Evolutionary conservation across 2,113 vertebrate species (phyloP).

Genomic region (Fulmarus glacialis): DNA sequence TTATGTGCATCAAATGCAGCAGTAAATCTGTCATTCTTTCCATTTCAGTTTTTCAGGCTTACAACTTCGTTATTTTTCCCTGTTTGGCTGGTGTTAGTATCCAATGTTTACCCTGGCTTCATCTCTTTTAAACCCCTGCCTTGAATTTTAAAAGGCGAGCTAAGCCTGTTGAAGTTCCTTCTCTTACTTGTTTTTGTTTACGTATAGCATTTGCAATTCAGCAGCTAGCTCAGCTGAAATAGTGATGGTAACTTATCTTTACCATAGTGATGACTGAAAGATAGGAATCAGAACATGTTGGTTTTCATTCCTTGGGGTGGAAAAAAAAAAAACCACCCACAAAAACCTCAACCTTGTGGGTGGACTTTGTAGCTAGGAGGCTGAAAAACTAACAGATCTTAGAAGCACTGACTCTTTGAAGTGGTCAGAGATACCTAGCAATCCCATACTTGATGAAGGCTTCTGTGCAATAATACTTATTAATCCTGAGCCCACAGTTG

Average conservation of each 20-base stretch:
- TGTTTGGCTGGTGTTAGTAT: slow-evolving; percentile 45
- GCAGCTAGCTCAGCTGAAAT: slow-evolving; percentile 19
- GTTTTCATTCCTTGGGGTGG: background rate
- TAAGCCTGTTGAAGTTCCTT: slow-evolving; percentile 14
- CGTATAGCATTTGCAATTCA: slow-evolving; percentile 5
- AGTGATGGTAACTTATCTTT: background rate
- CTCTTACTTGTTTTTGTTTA: slow-evolving; percentile 57
- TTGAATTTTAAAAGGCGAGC: slow-evolving; percentile 58
- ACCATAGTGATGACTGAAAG: background rate
- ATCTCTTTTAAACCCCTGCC: slow-evolving; percentile 48
- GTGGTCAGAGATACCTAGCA: background rate
- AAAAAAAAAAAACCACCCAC: background rate
- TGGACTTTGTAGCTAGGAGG: background rate
- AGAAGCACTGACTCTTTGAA: background rate
- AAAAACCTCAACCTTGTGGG: background rate
- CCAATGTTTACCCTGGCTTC: slow-evolving; percentile 57
- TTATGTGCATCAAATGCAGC: slow-evolving; percentile 52
- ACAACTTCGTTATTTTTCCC: slow-evolving; percentile 48
- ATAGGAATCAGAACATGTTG: background rate
- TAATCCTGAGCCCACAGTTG: background rate
- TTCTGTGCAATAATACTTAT: background rate
- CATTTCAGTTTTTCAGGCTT: slow-evolving; percentile 48
- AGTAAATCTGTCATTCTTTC: slow-evolving; percentile 66
- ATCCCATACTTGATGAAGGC: background rate
- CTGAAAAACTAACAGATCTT: background rate